These are phyloP conservation scores for Malachius bipustulatus DNA, from an alignment of 2,888 invertebrate genomes.

Conservation along the genomic window DNA sequence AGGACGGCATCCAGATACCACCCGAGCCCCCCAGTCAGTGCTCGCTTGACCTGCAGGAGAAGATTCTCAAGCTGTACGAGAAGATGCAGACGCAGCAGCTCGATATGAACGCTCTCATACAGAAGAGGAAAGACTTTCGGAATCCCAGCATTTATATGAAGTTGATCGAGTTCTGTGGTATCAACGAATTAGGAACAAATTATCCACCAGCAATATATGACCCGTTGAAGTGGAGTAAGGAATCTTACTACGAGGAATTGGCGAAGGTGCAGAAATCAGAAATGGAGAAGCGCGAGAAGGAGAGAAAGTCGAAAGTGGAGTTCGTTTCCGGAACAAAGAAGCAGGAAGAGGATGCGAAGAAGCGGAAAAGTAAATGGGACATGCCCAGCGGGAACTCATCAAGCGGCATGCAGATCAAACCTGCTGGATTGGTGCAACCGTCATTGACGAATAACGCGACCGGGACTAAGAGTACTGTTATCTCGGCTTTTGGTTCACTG, in stretches of 20 bases:
- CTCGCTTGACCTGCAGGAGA: conserved; percentile 68
- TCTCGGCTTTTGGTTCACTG: conserved; percentile 84
- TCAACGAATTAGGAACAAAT: conserved; percentile 90
- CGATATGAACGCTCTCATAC: conserved; percentile 84
- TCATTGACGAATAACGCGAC: conserved; percentile 70
- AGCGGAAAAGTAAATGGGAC: conserved; percentile 87
- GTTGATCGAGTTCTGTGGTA: conserved; percentile 83
- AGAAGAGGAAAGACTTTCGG: conserved; percentile 83
- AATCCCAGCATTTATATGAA: conserved; percentile 98
- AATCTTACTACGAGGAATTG: conserved; percentile 87
- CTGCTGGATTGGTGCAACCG: conserved; percentile 58
- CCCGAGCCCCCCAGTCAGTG: conserved; percentile 74
- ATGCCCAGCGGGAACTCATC: conserved; percentile 59
- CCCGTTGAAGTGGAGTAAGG: conserved; percentile 81
- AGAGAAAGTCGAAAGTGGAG: conserved; percentile 77
- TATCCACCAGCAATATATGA: conserved; percentile 91
- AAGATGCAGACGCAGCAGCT: conserved; percentile 66
- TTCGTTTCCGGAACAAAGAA: conserved; percentile 57
- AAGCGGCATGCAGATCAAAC: conserved; percentile 48
- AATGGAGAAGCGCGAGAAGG: conserved; percentile 87
- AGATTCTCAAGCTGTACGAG: conserved; percentile 64
- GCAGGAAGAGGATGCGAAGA: conserved; percentile 62
- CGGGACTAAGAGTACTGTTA: conserved; percentile 84
- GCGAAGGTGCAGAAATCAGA: conserved; percentile 81
- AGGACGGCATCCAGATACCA: conserved; percentile 59